Evolutionary conservation across 2,888 invertebrate species (phyloP), one percentile per base, ranked within the genome.

Genomic region (Oligia strigilis): DNA sequence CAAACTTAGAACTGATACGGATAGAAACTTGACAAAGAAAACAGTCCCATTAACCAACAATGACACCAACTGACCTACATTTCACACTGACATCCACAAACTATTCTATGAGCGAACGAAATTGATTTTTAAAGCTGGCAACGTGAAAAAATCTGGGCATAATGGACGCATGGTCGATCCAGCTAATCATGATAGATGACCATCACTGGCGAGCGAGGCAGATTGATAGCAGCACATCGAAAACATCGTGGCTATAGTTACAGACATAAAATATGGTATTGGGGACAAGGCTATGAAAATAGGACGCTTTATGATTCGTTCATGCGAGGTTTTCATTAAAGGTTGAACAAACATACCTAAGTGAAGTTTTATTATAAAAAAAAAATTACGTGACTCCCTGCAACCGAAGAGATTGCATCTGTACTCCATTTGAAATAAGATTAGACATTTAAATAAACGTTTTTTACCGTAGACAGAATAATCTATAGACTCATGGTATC

Each of bases 141-240:
- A 72, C 58, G 49, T 49, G 46, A 83, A 88, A 60, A 84, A 88
- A 87, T 87, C 86, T 82, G 78, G 65, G 40, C 77, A 84, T 81
- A 83, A 83, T 82, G 84, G 85, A 84, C 77, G 81, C 74, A 84
- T 86, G 86, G 84, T 83, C 88, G 84, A 86, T 89, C 87, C 72
- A 82, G 85, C 88, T 91, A 90, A 92, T 92, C 92, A 86, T 90
- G 93, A 92, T 88, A 69, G 91, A 92, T 90, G 88, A 74, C 87
- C 79, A 84, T 88, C 90, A 81, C 74, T 79, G 73, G 70, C 72
- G 77, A 80, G 60, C 82, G 65, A 77, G 72, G 77, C 82, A 86
- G 89, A 91, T 91, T 90, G 92, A 91, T 90, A 83, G 89, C 80
- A 40, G 79, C 78, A 80, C 83, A 86, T 86, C 79, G 79, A 80